Conservation (phyloP, 2,113 vertebrate species). For the Pardalotus punctatus region DNA sequence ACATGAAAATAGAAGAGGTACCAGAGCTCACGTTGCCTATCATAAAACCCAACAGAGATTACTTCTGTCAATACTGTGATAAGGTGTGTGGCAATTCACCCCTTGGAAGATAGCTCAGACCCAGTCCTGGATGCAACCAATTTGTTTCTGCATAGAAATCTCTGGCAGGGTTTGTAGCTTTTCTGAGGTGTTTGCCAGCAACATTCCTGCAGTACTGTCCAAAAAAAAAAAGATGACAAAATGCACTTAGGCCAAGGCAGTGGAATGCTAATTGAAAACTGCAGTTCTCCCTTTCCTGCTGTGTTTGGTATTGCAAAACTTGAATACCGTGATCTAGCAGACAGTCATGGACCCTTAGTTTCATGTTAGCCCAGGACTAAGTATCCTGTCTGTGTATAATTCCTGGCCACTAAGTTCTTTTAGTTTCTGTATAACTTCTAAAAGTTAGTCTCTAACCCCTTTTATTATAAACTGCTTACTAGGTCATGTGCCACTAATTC, state of each 20-base stretch:
- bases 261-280: background rate
- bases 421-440: background rate
- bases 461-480: background rate
- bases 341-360: background rate
- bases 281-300: background rate
- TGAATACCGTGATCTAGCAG: background rate
- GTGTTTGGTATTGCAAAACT: background rate
- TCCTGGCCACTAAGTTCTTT: background rate
- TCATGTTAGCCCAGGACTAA: background rate
- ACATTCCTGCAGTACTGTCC: background rate
- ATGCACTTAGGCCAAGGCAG: background rate
- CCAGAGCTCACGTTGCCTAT: slow-evolving; percentile 96
- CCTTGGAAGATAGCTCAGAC: background rate
- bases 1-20: slow-evolving; percentile 97
- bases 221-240: background rate
- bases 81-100: slow-evolving; percentile 80
- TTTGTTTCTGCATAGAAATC: background rate
- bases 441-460: background rate
- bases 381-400: background rate
- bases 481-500: background rate
- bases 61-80: slow-evolving; percentile 98
- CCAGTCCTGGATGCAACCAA: background rate
- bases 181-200: background rate
- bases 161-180: background rate
- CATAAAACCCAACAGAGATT: slow-evolving; percentile 98